Percentiles rank a stretch among this genome's conserved stretches.
Conservation (phyloP, 2,888 invertebrate genomes). For the Tipula unca region DNA sequence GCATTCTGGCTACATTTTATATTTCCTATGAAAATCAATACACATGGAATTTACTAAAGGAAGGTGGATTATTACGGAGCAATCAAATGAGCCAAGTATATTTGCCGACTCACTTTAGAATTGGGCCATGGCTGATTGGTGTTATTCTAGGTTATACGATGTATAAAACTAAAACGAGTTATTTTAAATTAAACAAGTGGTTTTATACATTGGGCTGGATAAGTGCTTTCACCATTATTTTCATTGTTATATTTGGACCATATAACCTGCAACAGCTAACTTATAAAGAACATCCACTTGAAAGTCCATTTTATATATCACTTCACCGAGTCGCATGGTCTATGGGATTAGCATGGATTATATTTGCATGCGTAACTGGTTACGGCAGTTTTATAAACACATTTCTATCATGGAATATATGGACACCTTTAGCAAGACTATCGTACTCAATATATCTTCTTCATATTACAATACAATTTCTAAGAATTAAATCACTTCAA, state of each 20-base stretch:
- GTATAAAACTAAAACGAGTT: no score
- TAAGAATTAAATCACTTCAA: conserved; percentile 22
- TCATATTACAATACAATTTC: conserved; percentile 25
- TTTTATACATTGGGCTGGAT: conserved; percentile 24
- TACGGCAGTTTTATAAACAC: conserved; percentile 27
- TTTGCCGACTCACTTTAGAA: conserved; percentile 30
- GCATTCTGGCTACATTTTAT: neutral
- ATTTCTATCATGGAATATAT: conserved; percentile 26
- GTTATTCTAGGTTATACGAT: conserved; percentile 31
- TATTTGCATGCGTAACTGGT: conserved; percentile 27
- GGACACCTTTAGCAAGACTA: conserved; percentile 27
- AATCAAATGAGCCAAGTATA: conserved; percentile 27
- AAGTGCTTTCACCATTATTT: conserved; percentile 21
- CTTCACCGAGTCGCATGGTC: conserved; percentile 26
- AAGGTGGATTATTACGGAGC: neutral
- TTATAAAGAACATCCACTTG: neutral
- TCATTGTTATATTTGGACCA: conserved; percentile 25
- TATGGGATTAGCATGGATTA: conserved; percentile 27
- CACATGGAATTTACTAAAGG: no score
- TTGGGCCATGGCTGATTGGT: conserved; percentile 34
- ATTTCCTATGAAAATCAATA: neutral
- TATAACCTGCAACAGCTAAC: conserved; percentile 20
- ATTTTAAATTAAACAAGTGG: no score
- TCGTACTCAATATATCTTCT: conserved; percentile 27
- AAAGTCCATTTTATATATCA: conserved; percentile 25